phyloP scores from a whole-genome alignment of 2,888 invertebrate genomes.

The Heteromurus nitidus region DNA sequence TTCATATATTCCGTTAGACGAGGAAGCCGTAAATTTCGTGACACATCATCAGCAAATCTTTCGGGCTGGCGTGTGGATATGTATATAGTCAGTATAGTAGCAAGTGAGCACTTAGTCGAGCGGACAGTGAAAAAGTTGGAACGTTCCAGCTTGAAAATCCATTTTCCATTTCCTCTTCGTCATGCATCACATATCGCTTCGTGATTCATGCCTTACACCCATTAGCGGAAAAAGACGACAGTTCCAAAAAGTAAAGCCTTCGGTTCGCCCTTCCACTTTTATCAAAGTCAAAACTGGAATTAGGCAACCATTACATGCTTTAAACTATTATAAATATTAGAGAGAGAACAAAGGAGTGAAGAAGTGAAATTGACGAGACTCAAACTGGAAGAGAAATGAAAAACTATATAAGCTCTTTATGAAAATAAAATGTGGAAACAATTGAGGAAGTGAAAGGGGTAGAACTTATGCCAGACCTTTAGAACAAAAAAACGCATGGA shows the following conservation, averaged over 20 bases:
- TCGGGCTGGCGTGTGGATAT: neutral
- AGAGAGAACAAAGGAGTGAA: slow-evolving; percentile 11
- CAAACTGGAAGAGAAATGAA: slow-evolving; percentile 26
- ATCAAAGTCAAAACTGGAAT: too few relatives aligned
- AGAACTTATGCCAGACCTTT: slow-evolving; percentile 10
- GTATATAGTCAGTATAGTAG: slow-evolving; percentile 32
- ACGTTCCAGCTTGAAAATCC: slow-evolving; percentile 32
- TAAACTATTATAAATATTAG: too few relatives aligned
- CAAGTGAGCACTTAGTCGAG: slow-evolving; percentile 61
- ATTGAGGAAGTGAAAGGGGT: slow-evolving; percentile 15
- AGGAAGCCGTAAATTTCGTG: slow-evolving; percentile 66
- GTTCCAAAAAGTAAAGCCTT: slow-evolving; percentile 51
- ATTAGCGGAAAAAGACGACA: slow-evolving; percentile 60
- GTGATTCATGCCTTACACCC: slow-evolving; percentile 50
- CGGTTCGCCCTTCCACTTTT: too few relatives aligned
- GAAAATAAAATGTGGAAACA: neutral
- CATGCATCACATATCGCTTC: slow-evolving; percentile 61
- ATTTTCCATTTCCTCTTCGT: slow-evolving; percentile 58
- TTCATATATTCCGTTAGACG: slow-evolving; percentile 46
- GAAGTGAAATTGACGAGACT: slow-evolving; percentile 60
- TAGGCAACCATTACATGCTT: too few relatives aligned
- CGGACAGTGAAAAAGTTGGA: slow-evolving; percentile 53
- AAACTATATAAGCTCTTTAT: neutral
- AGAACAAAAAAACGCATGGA: neutral
- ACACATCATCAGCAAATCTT: slow-evolving; percentile 65